Conservation (phyloP, 2,888 invertebrate genomes). For the Agonopterix subpropinquella region DNA sequence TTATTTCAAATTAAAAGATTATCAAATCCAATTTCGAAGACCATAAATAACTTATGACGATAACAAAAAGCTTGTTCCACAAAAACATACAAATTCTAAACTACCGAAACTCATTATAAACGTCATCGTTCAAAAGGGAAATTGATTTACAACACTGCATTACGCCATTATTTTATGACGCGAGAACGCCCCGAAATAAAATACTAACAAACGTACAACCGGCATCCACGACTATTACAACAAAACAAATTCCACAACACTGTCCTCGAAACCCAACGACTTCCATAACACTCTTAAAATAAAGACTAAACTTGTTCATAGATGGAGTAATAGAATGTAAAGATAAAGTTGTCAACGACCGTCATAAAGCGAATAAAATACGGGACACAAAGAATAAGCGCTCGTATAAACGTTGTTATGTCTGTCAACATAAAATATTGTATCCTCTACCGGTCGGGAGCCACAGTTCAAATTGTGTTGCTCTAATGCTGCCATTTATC, state of each 20-base stretch:
- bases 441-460: constrained; percentile 60
- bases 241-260: constrained; percentile 27
- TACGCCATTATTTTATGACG: constrained; percentile 74
- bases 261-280: constrained; percentile 5
- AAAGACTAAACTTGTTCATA: constrained; percentile 28
- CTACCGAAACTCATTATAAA: constrained; percentile 65
- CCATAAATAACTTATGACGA: constrained; percentile 43
- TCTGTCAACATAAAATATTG: constrained; percentile 75
- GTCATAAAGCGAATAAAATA: constrained; percentile 76
- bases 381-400: constrained; percentile 75
- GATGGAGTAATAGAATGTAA: constrained; percentile 13
- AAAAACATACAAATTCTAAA: constrained; percentile 52
- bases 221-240: constrained; percentile 72
- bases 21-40: constrained; percentile 5
- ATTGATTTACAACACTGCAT: constrained; percentile 72
- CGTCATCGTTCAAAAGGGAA: constrained; percentile 68
- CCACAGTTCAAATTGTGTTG: constrained; percentile 63
- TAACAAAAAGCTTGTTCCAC: constrained; percentile 41
- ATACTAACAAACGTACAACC: constrained; percentile 74
- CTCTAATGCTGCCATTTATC: constrained; percentile 66
- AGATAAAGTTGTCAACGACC: constrained; percentile 41
- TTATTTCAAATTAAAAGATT: no score
- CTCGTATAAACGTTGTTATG: constrained; percentile 73
- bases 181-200: constrained; percentile 74
- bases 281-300: constrained; percentile 15